A percentile compares a stretch with the other conserved stretches of the same genome.
These are phyloP conservation scores for Alligator mississippiensis DNA, from an alignment of 2,113 vertebrate species.

Conservation along the genomic window DNA sequence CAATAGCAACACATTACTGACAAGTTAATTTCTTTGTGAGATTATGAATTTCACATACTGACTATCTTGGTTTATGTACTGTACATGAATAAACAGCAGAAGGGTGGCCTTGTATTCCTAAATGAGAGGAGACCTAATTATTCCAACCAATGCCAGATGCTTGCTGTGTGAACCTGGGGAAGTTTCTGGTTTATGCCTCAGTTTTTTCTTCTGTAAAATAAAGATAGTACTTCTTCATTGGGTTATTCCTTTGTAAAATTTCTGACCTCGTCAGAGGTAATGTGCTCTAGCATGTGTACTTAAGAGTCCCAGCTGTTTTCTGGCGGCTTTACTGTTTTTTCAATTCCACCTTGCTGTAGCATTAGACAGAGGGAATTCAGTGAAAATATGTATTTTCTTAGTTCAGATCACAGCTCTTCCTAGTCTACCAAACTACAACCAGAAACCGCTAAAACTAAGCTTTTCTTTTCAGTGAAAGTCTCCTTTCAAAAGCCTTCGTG, in stretches of 20 bases:
- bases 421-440: background rate
- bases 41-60: background rate
- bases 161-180: background rate
- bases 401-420: background rate
- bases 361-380: background rate
- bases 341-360: background rate
- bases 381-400: background rate
- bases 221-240: background rate
- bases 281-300: background rate
- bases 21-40: background rate
- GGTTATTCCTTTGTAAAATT: background rate
- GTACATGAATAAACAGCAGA: background rate
- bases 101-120: background rate
- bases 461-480: conserved; percentile 3
- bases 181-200: background rate
- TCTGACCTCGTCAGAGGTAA: background rate
- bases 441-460: background rate
- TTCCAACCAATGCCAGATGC: background rate
- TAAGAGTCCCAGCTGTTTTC: too few species aligned
- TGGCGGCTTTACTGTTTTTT: background rate
- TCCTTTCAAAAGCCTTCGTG: background rate
- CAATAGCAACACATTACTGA: background rate
- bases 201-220: background rate
- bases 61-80: background rate
- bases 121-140: background rate